Evolutionary conservation across 2,888 invertebrate genomes (phyloP).

Genomic region (Chorisops tibialis): DNA sequence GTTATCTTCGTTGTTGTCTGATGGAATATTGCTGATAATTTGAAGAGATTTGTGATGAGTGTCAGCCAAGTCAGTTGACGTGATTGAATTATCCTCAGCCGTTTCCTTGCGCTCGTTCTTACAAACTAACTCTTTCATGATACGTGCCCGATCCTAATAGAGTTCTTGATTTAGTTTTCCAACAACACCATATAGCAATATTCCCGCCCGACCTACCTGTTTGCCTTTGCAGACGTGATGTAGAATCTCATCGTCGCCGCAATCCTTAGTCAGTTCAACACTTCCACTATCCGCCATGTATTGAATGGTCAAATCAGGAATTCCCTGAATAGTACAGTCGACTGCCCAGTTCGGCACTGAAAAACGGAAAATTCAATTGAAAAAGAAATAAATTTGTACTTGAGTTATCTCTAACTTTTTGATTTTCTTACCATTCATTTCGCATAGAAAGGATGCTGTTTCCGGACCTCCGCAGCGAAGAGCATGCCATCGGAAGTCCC

Average conservation of each 20-base stretch:
- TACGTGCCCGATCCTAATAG: slow-evolving; percentile 28
- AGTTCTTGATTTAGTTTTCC: not conserved
- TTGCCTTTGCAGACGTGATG: slow-evolving; percentile 72
- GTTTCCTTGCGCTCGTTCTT: slow-evolving; percentile 41
- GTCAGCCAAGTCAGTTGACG: slow-evolving; percentile 46
- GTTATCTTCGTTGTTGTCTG: slow-evolving; percentile 50
- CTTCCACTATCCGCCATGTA: slow-evolving; percentile 75
- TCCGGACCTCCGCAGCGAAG: slow-evolving; percentile 72
- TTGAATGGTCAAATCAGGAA: slow-evolving; percentile 70
- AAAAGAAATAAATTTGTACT: slow-evolving; percentile 16
- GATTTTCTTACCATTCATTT: slow-evolving; percentile 64
- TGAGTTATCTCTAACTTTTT: not conserved
- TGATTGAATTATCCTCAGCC: slow-evolving; percentile 44
- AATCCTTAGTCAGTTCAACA: slow-evolving; percentile 71
- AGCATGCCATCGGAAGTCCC: slow-evolving; percentile 76
- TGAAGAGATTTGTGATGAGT: slow-evolving; percentile 49
- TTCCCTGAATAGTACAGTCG: slow-evolving; percentile 67
- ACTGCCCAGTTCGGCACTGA: slow-evolving; percentile 77
- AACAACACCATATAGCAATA: not conserved
- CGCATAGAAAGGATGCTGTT: slow-evolving; percentile 75
- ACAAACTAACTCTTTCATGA: slow-evolving; percentile 30
- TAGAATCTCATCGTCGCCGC: slow-evolving; percentile 69
- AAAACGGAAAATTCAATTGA: slow-evolving; percentile 34
- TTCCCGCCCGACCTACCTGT: slow-evolving; percentile 56
- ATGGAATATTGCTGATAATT: slow-evolving; percentile 47